Evolutionary conservation across 2,797 vertebrate genomes (phyloP).

Genomic region (Holocentrus rufus): DNA sequence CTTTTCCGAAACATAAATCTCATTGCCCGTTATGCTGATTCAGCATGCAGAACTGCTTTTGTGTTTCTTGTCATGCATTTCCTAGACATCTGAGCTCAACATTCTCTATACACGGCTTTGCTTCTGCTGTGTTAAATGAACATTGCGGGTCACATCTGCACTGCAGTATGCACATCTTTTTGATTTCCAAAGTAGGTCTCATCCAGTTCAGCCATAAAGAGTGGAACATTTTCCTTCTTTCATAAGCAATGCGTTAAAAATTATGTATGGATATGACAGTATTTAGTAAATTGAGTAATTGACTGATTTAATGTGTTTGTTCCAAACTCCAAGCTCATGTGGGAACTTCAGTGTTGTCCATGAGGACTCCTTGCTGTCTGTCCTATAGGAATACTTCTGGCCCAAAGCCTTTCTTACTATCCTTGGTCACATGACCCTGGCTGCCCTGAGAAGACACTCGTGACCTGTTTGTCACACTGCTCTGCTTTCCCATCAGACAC

Average conservation of each 20-base stretch:
- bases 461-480: slow-evolving; percentile 69
- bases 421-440: slow-evolving; percentile 73
- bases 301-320: slow-evolving; percentile 24
- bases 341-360: slow-evolving; percentile 48
- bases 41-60: slow-evolving; percentile 1
- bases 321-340: slow-evolving; percentile 31
- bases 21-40: slow-evolving; percentile 8
- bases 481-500: slow-evolving; percentile 78
- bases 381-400: slow-evolving; percentile 50
- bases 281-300: neutral
- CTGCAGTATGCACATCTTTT: neutral
- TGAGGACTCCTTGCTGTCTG: slow-evolving; percentile 45
- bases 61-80: neutral
- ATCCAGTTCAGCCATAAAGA: neutral
- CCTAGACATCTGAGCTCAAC: neutral
- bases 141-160: neutral
- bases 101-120: slow-evolving; percentile 3
- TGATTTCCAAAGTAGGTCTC: neutral
- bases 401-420: slow-evolving; percentile 51
- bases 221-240: neutral
- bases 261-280: slow-evolving; percentile 9
- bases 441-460: slow-evolving; percentile 62
- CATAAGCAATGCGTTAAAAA: slow-evolving; percentile 13
- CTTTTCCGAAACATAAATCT: neutral
- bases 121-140: neutral